Evolutionary conservation across 2,797 vertebrate species (phyloP).

Genomic region (Tokudaia tokunoshimensis): DNA sequence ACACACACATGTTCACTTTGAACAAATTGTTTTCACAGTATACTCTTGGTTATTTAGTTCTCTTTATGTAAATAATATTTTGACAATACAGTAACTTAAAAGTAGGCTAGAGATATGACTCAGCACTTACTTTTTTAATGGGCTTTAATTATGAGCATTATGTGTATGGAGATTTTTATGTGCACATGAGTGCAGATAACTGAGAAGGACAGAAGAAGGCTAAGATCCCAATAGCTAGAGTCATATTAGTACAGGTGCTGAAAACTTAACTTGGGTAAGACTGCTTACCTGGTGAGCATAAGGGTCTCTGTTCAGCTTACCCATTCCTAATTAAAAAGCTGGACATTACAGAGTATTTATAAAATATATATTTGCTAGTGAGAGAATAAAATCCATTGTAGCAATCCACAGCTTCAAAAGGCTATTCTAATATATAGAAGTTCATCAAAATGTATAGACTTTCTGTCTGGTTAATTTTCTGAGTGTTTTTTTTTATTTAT

Average conservation of each 20-base stretch:
- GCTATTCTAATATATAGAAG: neutral
- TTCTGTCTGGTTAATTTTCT: neutral
- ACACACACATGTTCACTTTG: neutral
- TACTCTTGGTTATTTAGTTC: neutral
- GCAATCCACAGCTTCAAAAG: neutral
- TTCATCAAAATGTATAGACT: too few relatives aligned
- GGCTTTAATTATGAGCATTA: neutral
- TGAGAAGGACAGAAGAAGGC: neutral
- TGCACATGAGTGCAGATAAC: neutral
- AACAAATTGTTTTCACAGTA: neutral
- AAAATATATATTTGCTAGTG: neutral
- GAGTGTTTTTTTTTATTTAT: neutral
- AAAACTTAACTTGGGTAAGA: neutral
- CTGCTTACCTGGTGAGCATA: neutral
- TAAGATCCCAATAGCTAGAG: neutral
- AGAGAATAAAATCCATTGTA: neutral
- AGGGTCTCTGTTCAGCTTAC: neutral
- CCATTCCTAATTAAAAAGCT: neutral
- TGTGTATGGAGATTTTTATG: neutral
- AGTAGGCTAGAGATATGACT: neutral
- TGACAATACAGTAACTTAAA: neutral
- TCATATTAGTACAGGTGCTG: neutral
- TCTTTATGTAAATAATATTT: neutral
- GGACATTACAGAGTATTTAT: neutral
- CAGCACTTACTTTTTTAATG: neutral